Percentiles rank a stretch among this genome's conserved stretches.
Evolutionary conservation across 2,888 invertebrate species (phyloP).

Genomic region (Isotomurus palustris): DNA sequence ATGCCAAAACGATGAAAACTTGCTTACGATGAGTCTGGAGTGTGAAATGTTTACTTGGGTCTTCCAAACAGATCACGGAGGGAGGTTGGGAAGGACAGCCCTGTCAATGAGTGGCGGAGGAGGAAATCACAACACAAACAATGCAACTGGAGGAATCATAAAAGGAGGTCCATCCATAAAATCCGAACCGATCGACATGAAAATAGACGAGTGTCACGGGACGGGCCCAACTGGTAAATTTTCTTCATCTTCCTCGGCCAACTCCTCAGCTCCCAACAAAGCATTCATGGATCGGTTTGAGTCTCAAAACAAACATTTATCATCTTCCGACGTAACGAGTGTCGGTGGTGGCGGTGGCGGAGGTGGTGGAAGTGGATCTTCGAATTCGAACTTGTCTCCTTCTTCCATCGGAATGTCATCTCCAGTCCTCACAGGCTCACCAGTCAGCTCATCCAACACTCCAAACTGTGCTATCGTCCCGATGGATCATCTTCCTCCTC

Average conservation of each 20-base stretch:
- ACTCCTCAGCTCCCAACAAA: constrained; percentile 19
- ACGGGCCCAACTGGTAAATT: constrained; percentile 34
- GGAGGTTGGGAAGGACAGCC: background rate
- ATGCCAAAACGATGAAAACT: too few relatives aligned
- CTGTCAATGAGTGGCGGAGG: constrained; percentile 1
- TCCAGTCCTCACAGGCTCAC: constrained; percentile 31
- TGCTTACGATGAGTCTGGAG: too few relatives aligned
- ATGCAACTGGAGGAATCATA: constrained; percentile 31
- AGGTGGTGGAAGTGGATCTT: constrained; percentile 10
- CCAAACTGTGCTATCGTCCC: constrained; percentile 34
- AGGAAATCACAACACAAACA: constrained; percentile 17
- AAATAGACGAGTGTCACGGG: constrained; percentile 42
- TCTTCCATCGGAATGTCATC: constrained; percentile 41
- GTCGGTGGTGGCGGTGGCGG: constrained; percentile 17
- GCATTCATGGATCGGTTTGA: constrained; percentile 31
- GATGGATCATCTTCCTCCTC: constrained; percentile 44
- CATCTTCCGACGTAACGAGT: constrained; percentile 6
- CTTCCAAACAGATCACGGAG: background rate
- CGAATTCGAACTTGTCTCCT: constrained; percentile 36
- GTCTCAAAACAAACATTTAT: constrained; percentile 19
- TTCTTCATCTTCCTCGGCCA: constrained; percentile 14
- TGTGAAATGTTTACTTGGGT: too few relatives aligned
- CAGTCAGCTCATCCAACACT: constrained; percentile 27
- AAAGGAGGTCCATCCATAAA: constrained; percentile 41
- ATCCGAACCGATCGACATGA: constrained; percentile 46